Evolutionary conservation across 2,888 invertebrate genomes (phyloP).

Genomic region (Synanthedon vespiformis): DNA sequence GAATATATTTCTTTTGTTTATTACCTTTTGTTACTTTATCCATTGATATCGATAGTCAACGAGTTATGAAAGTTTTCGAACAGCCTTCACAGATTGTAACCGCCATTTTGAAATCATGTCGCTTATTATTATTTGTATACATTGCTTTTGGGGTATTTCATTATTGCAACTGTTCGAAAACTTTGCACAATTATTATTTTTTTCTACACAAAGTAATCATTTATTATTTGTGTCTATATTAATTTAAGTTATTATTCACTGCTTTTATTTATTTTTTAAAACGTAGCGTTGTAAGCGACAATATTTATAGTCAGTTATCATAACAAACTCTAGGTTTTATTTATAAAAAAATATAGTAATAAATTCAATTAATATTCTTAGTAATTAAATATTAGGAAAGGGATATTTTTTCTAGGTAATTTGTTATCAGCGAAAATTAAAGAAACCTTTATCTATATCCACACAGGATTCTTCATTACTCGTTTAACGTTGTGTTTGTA

Average conservation of each 20-base stretch:
- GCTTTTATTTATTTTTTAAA: too few species aligned
- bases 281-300: too few species aligned
- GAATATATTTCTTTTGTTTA: conserved; percentile 44
- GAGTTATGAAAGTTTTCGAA: conserved; percentile 73
- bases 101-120: conserved; percentile 53
- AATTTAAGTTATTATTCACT: conserved; percentile 1
- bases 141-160: conserved; percentile 41
- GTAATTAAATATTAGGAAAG: too few species aligned
- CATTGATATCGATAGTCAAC: conserved; percentile 37
- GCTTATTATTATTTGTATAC: conserved; percentile 30
- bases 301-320: too few species aligned
- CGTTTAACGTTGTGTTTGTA: too few species aligned
- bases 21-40: conserved; percentile 42
- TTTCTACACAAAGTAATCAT: conserved; percentile 8
- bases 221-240: conserved; percentile 10
- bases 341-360: too few species aligned
- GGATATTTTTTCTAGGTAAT: too few species aligned
- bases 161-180: conserved; percentile 71
- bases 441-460: too few species aligned
- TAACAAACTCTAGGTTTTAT: too few species aligned
- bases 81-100: conserved; percentile 72
- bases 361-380: too few species aligned
- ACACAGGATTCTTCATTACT: too few species aligned
- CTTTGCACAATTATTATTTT: conserved; percentile 56
- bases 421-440: too few species aligned